Evolutionary conservation across 2,888 invertebrate species (phyloP), one percentile per base, ranked within the genome.

Genomic region (Aspidapion aeneum): DNA sequence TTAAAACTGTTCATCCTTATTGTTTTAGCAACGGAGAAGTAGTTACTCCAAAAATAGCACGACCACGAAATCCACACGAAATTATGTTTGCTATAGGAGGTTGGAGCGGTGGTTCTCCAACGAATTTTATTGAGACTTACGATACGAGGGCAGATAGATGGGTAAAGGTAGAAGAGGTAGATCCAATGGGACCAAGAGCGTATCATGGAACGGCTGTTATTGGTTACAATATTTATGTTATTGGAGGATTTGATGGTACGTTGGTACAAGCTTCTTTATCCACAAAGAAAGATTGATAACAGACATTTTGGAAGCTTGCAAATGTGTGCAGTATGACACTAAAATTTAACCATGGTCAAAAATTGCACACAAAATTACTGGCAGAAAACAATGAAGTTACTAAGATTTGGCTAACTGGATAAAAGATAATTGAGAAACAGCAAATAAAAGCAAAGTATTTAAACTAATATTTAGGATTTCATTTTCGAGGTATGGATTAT

Each of bases 151-250:
- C 94, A 1, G 94, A 95, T 80, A 86, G 94, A 56, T 95, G 95
- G 94, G 90, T 94, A 58, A 87, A 87, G 82, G 87, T 91, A 9
- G 85, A 87, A 68, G 90, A 93, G 74, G 90, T 90, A 55, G 94
- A 94, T 79, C 88, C 91, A 1, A 86, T 86, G 12, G 94, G 94
- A 20, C 92, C 95, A 0, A 84, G 96, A 60, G 96, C 95, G 0
- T 96, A 96, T 78, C 96, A 96, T 75, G 96, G 96, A n/a, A 92
- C 94, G 0, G 94, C 93, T 0, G 93, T 95, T 0, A 85, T 96
- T 0, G 93, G 90, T 0, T 86, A 86, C 70, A 88, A 90, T 73
- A 93, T 97, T 68, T 96, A 91, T 79, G 89, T 94, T 2, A 90
- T 96, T 68, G 96, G 97, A 0, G 96, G 96, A 2, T 96, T 95